Conservation (phyloP, 2,113 vertebrate genomes). For the Thamnaconus septentrionalis region DNA sequence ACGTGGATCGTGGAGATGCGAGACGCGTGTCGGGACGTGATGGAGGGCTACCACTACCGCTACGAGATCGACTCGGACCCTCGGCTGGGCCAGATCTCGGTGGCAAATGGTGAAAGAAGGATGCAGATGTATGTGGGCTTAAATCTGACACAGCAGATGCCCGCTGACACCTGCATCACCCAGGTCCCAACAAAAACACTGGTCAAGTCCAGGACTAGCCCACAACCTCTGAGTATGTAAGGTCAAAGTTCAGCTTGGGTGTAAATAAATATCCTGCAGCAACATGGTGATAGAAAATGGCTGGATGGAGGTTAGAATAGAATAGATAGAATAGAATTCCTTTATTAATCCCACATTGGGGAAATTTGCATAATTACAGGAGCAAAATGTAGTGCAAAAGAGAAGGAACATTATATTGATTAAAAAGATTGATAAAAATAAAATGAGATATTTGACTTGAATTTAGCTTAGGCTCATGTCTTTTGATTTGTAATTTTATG, state of each 20-base stretch:
- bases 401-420: too few relatives aligned
- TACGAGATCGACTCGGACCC: slow-evolving; percentile 80
- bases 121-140: slow-evolving; percentile 22
- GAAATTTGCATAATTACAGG: too few relatives aligned
- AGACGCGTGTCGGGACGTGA: slow-evolving; percentile 72
- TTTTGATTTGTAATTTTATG: too few relatives aligned
- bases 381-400: too few relatives aligned
- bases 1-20: slow-evolving; percentile 73
- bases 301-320: too few relatives aligned
- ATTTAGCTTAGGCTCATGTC: too few relatives aligned
- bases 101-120: slow-evolving; percentile 14
- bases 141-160: slow-evolving; percentile 36
- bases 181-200: slow-evolving; percentile 51
- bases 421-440: too few relatives aligned
- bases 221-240: slow-evolving; percentile 28
- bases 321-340: too few relatives aligned
- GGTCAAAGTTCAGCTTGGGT: neutral
- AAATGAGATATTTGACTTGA: too few relatives aligned
- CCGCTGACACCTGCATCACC: slow-evolving; percentile 51
- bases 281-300: too few relatives aligned
- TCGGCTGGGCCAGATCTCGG: slow-evolving; percentile 56
- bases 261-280: neutral
- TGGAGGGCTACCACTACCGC: slow-evolving; percentile 79
- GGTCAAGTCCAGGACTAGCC: slow-evolving; percentile 30
- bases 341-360: too few relatives aligned